These are phyloP conservation scores for Protonemura montana DNA, from an alignment of 2,888 invertebrate species.

Conservation along the genomic window DNA sequence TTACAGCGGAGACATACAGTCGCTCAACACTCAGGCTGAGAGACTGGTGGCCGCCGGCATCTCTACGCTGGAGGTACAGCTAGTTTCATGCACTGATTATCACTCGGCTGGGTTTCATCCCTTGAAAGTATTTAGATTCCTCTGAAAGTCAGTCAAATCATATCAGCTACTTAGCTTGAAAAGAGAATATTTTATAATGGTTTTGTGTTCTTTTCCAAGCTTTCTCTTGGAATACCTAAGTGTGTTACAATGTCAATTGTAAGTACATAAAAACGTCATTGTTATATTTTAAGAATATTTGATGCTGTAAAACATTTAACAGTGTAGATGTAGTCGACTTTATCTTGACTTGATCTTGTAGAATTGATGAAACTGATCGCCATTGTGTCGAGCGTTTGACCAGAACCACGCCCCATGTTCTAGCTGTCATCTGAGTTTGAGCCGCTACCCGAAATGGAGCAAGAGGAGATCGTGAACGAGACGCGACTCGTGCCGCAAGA, in stretches of 20 bases:
- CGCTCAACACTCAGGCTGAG: slow-evolving; percentile 81
- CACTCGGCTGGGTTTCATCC: too few relatives aligned
- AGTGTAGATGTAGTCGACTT: too few relatives aligned
- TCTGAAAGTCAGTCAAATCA: too few relatives aligned
- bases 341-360: too few relatives aligned
- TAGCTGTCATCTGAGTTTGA: slow-evolving; percentile 72
- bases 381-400: background rate
- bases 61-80: slow-evolving; percentile 68
- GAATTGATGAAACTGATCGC: background rate
- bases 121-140: too few relatives aligned
- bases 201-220: background rate
- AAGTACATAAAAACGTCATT: background rate
- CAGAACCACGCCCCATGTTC: background rate
- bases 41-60: slow-evolving; percentile 79
- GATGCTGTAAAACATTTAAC: too few relatives aligned
- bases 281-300: too few relatives aligned
- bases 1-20: slow-evolving; percentile 84
- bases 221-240: background rate
- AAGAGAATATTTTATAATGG: slow-evolving; percentile 46
- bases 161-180: slow-evolving; percentile 55
- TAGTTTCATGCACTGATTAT: too few relatives aligned
- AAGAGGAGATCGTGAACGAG: slow-evolving; percentile 81
- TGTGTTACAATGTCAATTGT: background rate
- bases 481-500: slow-evolving; percentile 87
- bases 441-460: slow-evolving; percentile 64